Evolutionary conservation across 2,888 invertebrate species (phyloP), one percentile per base, ranked within the genome.

Genomic region (Hesperia comma): DNA sequence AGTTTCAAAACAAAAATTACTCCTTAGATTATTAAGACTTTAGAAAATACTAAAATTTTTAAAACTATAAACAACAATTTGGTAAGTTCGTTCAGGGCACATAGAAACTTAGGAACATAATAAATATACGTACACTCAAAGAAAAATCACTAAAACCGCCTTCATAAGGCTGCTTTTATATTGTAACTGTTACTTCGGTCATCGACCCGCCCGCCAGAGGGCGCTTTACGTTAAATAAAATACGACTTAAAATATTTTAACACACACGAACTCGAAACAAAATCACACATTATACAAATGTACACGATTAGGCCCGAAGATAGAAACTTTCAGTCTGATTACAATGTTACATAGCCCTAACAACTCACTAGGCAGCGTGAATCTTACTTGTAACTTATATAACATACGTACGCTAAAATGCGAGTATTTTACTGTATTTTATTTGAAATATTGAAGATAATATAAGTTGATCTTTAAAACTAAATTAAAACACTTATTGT

Each of bases 101-200:
- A 79, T 81, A 71, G 79, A 83, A 84, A 83, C 85, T 87, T 91
- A 92, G 92, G 91, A 92, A 92, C 92, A 85, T 85, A 64, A 63
- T 58, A 64, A 49, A 85, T 80, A 84, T 79, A 82, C 70, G 70
- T 72, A 75, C 76, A 73, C 70, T 73, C 70, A 77, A 77, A 77
- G 74, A 74, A 76, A 74, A 74, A 53, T 77, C 75, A 77, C 81
- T 73, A 75, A 74, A 75, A 54, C 77, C 74, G 77, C 81, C 88
- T 90, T 90, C 80, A 77, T 72, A 90, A 90, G 89, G 79, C 78
- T 78, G 79, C 69, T 72, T 75, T 17, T 71, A 74, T 70, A 64
- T 69, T 69, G 68, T 73, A 77, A 75, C 74, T 74, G 72, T 71
- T 75, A 70, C 72, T 72, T 57, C 68, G 72, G 61, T 58, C 51